Conservation (phyloP, 1,140 invertebrate genomes). For the Drosophila equinoxialis region DNA sequence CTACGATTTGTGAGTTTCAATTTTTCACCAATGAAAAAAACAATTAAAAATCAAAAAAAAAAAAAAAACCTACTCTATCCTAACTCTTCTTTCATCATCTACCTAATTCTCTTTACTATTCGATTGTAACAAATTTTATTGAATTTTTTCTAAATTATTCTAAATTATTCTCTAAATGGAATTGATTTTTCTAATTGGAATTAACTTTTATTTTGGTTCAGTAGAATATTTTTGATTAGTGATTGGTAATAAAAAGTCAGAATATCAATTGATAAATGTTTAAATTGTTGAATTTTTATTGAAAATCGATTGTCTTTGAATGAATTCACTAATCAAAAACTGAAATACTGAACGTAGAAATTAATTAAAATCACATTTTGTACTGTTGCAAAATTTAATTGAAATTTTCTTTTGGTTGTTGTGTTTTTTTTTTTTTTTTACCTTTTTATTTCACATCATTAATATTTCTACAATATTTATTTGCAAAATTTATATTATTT, state of each 20-base stretch:
- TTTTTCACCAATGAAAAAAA: conserved; percentile 25
- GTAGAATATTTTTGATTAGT: neutral
- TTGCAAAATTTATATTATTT: conserved; percentile 52
- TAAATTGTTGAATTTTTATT: too few species aligned
- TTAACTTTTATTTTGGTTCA: conserved; percentile 35
- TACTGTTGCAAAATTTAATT: conserved; percentile 50
- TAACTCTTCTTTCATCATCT: conserved; percentile 52
- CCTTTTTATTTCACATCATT: conserved; percentile 28
- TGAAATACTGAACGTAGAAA: neutral
- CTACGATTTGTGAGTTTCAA: conserved; percentile 81
- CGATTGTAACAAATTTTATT: conserved; percentile 22
- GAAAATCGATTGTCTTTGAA: neutral
- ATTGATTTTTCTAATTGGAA: conserved; percentile 45
- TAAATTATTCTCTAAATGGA: conserved; percentile 35
- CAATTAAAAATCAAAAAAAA: conserved; percentile 4
- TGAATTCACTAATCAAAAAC: conserved; percentile 37
- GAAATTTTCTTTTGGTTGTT: conserved; percentile 55
- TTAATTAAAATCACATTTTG: conserved; percentile 66
- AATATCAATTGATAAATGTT: too few species aligned
- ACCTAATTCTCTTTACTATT: conserved; percentile 32
- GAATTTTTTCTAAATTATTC: conserved; percentile 29
- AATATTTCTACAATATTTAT: conserved; percentile 14
- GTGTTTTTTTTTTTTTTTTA: conserved; percentile 36
- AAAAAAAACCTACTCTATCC: conserved; percentile 19
- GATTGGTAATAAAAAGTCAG: conserved; percentile 7